Conservation (phyloP, 2,797 vertebrate genomes). For the Moxostoma hubbsi region DNA sequence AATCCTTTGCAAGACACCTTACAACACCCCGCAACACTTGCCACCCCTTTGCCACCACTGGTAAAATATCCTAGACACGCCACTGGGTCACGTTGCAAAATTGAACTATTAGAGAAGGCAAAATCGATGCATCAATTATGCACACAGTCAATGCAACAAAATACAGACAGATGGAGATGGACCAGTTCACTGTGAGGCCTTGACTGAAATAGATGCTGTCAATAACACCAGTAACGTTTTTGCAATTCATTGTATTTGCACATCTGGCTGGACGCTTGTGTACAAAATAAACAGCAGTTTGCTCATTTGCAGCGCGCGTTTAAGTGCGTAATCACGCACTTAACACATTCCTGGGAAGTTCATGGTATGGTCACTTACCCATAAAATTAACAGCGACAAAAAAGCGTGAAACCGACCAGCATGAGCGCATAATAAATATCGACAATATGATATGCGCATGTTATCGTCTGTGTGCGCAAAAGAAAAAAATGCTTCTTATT, state of each 20-base stretch:
- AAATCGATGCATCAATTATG: constrained; percentile 20
- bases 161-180: not conserved
- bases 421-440: too few relatives aligned
- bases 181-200: not conserved
- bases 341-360: not conserved
- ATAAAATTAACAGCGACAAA: too few relatives aligned
- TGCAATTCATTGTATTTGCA: not conserved
- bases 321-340: not conserved
- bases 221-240: constrained; percentile 16
- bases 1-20: too few relatives aligned
- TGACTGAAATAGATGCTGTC: constrained; percentile 2
- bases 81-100: not conserved
- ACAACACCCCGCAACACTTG: too few relatives aligned
- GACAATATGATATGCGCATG: too few relatives aligned
- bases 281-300: not conserved
- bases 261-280: not conserved
- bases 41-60: too few relatives aligned
- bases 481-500: too few relatives aligned
- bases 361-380: not conserved
- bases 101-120: constrained; percentile 4
- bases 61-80: too few relatives aligned
- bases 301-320: not conserved
- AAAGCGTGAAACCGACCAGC: too few relatives aligned
- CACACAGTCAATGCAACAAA: not conserved
- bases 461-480: too few relatives aligned